A percentile compares a stretch with the other conserved stretches of the same genome.
Evolutionary conservation across 2,113 vertebrate species (phyloP).

Genomic region (Pithys albifrons): DNA sequence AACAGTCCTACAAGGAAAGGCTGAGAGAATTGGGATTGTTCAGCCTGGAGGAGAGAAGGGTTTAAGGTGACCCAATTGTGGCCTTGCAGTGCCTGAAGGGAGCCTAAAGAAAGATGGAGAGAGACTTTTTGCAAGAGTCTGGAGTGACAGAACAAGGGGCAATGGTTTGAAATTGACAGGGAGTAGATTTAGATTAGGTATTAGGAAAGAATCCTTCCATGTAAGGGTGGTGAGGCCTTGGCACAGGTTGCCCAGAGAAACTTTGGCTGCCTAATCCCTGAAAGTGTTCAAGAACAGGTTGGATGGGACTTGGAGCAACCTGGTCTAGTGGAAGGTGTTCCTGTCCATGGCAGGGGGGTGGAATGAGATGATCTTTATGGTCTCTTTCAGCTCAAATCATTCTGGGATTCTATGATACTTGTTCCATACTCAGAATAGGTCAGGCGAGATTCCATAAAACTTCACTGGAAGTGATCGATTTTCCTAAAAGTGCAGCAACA

Average conservation of each 20-base stretch:
- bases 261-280: neutral
- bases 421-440: neutral
- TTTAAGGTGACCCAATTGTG: neutral
- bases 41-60: neutral
- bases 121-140: neutral
- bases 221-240: neutral
- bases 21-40: neutral
- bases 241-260: neutral
- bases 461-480: neutral
- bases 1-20: neutral
- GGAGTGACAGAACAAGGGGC: neutral
- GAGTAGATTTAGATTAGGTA: neutral
- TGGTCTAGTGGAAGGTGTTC: neutral
- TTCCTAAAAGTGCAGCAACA: neutral
- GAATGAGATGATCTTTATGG: neutral
- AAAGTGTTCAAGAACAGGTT: neutral
- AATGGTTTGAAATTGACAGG: neutral
- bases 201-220: neutral
- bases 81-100: neutral
- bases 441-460: neutral
- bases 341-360: neutral
- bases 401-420: neutral
- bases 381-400: neutral
- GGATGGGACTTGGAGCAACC: neutral
- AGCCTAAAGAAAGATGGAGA: neutral